Base-by-base conservation (phyloP, 1,140 invertebrate species). In the Dendroctonus ponderosae region DNA sequence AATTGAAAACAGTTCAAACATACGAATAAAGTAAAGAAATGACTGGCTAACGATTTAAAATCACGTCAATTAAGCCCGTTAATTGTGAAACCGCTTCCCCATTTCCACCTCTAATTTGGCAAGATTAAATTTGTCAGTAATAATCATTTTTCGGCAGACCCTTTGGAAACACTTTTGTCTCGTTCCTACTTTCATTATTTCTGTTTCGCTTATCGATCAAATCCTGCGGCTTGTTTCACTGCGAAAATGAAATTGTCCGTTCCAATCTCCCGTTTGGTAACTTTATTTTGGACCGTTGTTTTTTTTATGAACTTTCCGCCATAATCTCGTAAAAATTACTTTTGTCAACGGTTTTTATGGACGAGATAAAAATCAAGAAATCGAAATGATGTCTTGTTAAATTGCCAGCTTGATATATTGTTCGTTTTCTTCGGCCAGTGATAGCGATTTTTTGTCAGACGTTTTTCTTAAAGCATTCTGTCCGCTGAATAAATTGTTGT, bases 241-340 rank as follows among this genome's bases (percentile, higher is more conserved):
- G 52, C 41, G 48, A 56, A 56, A 63, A 63, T 63, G 62, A 63
- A 63, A 63, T 63, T 63, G 62, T 63, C 62, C 52, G 51, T 63
- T 62, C 42, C 62, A 63, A 63, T 63, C 62, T 63, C 62, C 62
- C 50, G 51, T 63, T 63, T 56, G 51, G 51, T 63, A 63, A 63
- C 62, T 63, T 63, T 63, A 63, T 63, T 63, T 63, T 43, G 51
- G 14, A 42, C 51, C 43, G 38, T 56, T 52, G 50, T 63, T 53
- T 63, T 51, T 52, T 41, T 63, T 63, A 53, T 42, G 42, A 51
- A 56, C 48, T 62, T 52, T 56, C 38, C 62, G 52, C 62, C 49
- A 63, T 63, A 63, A 63, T 63, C 41, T 52, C 52, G 62, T 63
- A 63, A 63, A 56, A 56, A 63, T 63, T 63, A 63, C 62, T 63